These are phyloP conservation scores for Notocelia uddmanniana DNA, from an alignment of 2,888 invertebrate genomes.

Conservation along the genomic window DNA sequence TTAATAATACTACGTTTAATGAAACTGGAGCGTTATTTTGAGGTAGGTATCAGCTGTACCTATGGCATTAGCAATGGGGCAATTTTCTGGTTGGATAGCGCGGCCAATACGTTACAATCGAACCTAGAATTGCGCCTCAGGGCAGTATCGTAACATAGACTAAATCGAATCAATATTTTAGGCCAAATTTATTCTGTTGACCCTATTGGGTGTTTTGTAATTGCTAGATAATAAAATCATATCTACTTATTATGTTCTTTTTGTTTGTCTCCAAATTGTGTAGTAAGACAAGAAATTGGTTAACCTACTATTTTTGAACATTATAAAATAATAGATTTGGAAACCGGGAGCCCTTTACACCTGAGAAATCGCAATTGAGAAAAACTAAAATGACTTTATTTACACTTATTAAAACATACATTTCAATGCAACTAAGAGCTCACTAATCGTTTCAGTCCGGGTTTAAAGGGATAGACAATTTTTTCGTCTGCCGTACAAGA, in stretches of 20 bases:
- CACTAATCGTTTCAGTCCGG: no score
- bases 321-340: no score
- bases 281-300: no score
- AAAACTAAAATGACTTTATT: no score
- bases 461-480: no score
- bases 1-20: background rate
- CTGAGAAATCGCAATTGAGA: no score
- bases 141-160: constrained; percentile 7
- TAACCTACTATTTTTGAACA: no score
- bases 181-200: constrained; percentile 18
- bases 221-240: constrained; percentile 25
- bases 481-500: no score
- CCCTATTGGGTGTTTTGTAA: constrained; percentile 34
- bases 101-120: background rate
- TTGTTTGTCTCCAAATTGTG: background rate
- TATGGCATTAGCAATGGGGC: background rate
- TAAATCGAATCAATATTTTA: constrained; percentile 26
- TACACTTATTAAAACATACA: no score
- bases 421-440: no score
- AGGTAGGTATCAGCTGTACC: background rate
- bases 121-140: background rate
- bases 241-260: background rate
- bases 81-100: background rate
- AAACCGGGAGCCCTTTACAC: no score
- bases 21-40: background rate